phyloP scores from a whole-genome alignment of 2,888 invertebrate species.

The Heteropelma amictum region DNA sequence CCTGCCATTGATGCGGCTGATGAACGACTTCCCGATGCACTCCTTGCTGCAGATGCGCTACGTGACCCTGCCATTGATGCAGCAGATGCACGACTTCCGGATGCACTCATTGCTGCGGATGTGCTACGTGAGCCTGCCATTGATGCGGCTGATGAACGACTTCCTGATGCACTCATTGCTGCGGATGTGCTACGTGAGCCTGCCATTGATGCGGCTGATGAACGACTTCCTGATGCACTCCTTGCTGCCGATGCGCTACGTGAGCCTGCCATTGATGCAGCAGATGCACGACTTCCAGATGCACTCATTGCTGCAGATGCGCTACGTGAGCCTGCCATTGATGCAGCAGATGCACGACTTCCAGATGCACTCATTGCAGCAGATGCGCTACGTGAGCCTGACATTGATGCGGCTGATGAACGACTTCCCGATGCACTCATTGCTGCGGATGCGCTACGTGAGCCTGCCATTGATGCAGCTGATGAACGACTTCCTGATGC shows the following conservation, averaged over 20 bases:
- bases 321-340: too few species aligned
- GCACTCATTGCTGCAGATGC: neutral
- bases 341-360: too few species aligned
- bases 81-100: neutral
- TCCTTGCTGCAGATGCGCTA: neutral
- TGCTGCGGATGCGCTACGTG: neutral
- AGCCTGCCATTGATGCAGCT: neutral
- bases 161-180: neutral
- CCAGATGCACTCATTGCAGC: neutral
- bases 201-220: neutral
- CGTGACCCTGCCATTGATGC: too few species aligned
- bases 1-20: neutral
- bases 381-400: neutral
- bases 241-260: neutral
- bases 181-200: neutral
- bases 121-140: neutral
- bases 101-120: neutral
- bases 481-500: too few species aligned
- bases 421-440: neutral
- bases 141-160: neutral
- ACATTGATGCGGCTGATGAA: neutral
- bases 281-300: neutral
- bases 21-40: neutral
- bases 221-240: neutral
- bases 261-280: neutral